Base-by-base conservation (phyloP, 2,113 vertebrate species). In the Myotis brandtii region DNA sequence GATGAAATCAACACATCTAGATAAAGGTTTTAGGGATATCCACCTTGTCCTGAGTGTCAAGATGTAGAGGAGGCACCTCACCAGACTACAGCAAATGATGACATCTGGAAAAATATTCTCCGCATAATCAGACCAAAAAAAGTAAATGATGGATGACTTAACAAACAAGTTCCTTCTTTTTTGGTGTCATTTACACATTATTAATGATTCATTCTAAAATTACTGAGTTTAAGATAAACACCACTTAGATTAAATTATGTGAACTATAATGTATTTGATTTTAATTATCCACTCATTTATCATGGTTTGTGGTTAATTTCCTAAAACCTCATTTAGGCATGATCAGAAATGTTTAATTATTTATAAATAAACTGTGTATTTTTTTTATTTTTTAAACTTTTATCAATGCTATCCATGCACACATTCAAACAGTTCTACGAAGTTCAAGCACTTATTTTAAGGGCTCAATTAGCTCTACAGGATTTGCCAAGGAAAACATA, bases 281-380 rank as follows among this genome's bases (percentile, higher is more conserved):
- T 88, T 21, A 77, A 93, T 93, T 86, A 93, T 27, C 25, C 0
- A 23, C 37, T 92, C 56, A 73, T 90, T 92, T 90, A 67, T 83
- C 91, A 89, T 73, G 17, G 18, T 50, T 87, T 88, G 21, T 79
- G 54, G 20, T 93, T 94, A 79, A 70, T 82, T 9, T 87, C 62
- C 73, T 81, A 92, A 94, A 96, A 80, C 52, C 23, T 75, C 43
- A 56, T 10, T 77, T 40, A 70, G 1, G n/a, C 14, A 25, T 91
- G 32, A 79, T 86, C 20, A 93, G 43, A 89, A 89, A 70, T 66
- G 18, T 64, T 95, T 88, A 88, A 76, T 75, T n/a, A 86, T 82
- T 83, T 27, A 70, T 84, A 10, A 84, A 52, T 85, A 46, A 85
- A 92, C 25, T 48, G 16, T 69, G 20, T 86, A 18, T 10, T 59